Conservation (phyloP, 1,140 invertebrate species). For the Pogonognathellus flavescens region DNA sequence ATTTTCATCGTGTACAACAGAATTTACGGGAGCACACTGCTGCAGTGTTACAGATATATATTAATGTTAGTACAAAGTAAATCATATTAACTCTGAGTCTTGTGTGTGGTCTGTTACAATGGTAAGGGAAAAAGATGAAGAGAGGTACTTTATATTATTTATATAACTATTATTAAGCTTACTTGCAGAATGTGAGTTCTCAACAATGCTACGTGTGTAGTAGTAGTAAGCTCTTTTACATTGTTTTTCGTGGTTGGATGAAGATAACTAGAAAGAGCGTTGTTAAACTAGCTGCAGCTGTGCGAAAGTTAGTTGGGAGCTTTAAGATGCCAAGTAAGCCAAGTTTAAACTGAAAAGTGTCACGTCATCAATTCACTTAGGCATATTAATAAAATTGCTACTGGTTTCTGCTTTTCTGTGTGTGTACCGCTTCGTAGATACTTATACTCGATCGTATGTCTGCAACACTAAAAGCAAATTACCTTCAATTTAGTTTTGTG, state of each 20-base stretch:
- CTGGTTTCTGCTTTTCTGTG: conserved; percentile 43
- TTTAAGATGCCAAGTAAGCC: not conserved
- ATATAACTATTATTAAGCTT: no score
- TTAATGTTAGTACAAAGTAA: not conserved
- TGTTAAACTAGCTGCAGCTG: not conserved
- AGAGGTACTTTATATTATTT: no score
- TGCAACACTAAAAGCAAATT: no score
- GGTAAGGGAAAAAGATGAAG: no score
- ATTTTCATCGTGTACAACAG: not conserved
- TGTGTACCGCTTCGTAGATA: no score
- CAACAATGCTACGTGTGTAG: no score
- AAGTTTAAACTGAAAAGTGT: not conserved
- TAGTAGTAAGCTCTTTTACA: no score
- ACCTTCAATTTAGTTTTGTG: not conserved
- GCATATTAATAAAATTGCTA: conserved; percentile 21
- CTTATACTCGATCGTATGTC: no score
- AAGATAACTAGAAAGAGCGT: not conserved
- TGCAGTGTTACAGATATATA: not conserved
- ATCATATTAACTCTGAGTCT: not conserved
- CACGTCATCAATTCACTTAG: conserved; percentile 39
- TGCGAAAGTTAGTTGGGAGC: not conserved
- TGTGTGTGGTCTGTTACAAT: no score
- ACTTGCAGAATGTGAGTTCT: no score
- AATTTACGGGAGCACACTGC: not conserved
- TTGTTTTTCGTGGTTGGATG: no score